A percentile compares a stretch with the other conserved stretches of the same genome.
Evolutionary conservation across 2,797 vertebrate genomes (phyloP).

Genomic region (Sebastes hopkinsi): DNA sequence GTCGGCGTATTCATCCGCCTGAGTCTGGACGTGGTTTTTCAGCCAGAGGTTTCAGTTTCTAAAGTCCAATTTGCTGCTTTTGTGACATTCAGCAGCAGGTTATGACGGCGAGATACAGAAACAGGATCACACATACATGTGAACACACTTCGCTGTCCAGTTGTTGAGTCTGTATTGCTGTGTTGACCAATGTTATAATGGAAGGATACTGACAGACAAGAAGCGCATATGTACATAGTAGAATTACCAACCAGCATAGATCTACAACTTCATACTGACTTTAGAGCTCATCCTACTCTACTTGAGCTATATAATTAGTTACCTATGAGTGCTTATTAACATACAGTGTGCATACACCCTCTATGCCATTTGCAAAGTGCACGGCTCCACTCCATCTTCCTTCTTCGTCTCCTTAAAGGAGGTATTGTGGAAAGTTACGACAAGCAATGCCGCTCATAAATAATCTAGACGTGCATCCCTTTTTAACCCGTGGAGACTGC

Average conservation of each 20-base stretch:
- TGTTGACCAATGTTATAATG: neutral
- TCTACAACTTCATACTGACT: conserved; percentile 7
- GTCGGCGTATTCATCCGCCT: fast-evolving
- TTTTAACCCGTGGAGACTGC: conserved; percentile 40
- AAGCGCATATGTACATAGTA: neutral
- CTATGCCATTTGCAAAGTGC: neutral
- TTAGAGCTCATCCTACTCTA: neutral
- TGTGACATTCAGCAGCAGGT: neutral
- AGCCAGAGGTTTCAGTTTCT: too few species aligned
- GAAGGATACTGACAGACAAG: neutral
- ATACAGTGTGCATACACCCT: neutral
- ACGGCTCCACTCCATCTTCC: neutral
- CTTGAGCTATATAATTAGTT: conserved; percentile 20
- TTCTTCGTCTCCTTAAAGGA: neutral
- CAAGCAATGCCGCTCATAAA: conserved; percentile 51
- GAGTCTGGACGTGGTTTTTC: too few species aligned
- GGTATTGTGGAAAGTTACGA: conserved; percentile 21
- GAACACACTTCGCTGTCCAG: neutral
- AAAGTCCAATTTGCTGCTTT: too few species aligned
- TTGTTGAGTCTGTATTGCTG: neutral
- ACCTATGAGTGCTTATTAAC: conserved; percentile 17
- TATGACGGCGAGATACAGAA: neutral
- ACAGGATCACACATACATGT: neutral
- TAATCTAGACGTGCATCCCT: conserved; percentile 45
- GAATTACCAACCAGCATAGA: neutral